A percentile compares a stretch with the other conserved stretches of the same genome.
Evolutionary conservation across 2,888 invertebrate genomes (phyloP).

Genomic region (Drosophila gaucha): DNA sequence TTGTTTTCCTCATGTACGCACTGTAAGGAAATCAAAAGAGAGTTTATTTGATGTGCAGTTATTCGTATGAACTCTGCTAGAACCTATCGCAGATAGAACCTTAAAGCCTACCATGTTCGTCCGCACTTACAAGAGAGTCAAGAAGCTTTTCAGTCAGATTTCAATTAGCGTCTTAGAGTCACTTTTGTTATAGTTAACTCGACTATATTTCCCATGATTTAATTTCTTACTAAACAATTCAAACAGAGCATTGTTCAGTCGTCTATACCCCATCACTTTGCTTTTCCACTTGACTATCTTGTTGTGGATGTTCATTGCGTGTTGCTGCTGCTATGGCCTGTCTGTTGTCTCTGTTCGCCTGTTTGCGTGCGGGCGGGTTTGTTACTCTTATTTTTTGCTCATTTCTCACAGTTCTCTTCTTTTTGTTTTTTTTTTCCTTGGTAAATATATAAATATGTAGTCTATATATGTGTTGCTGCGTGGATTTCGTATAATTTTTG

Average conservation of each 20-base stretch:
- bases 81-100: too few relatives aligned
- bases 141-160: background rate
- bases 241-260: constrained; percentile 18
- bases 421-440: constrained; percentile 5
- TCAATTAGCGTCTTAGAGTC: background rate
- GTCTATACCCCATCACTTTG: background rate
- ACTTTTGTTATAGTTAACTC: too few relatives aligned
- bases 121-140: background rate
- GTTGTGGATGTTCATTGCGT: constrained; percentile 47
- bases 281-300: constrained; percentile 15
- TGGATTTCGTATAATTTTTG: constrained; percentile 73
- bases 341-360: constrained; percentile 60
- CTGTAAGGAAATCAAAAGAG: too few relatives aligned
- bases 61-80: background rate
- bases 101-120: background rate
- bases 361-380: constrained; percentile 59
- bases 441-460: constrained; percentile 6
- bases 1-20: background rate
- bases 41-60: background rate
- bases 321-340: constrained; percentile 36
- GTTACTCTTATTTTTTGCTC: constrained; percentile 53
- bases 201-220: background rate
- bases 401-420: constrained; percentile 12
- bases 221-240: too few relatives aligned
- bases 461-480: constrained; percentile 14